These are phyloP conservation scores for Coranthus polyacanthus DNA, from an alignment of 2,797 vertebrate species.

Conservation along the genomic window DNA sequence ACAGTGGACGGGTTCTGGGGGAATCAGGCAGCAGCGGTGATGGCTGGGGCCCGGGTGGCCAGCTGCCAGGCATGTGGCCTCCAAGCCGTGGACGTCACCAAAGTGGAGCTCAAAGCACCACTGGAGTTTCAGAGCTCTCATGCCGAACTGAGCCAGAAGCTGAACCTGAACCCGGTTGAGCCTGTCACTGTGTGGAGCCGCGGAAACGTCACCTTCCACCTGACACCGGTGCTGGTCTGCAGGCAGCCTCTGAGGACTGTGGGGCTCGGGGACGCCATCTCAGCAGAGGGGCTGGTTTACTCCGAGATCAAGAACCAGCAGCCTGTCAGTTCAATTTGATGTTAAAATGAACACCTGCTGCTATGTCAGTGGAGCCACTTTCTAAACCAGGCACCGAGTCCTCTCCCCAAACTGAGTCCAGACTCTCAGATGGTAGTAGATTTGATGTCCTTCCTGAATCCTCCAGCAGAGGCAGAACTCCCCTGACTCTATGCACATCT, in stretches of 20 bases:
- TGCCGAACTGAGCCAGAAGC: constrained; percentile 72
- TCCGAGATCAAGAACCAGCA: constrained; percentile 84
- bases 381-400: constrained; percentile 2
- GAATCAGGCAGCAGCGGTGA: constrained; percentile 93
- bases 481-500: constrained; percentile 54
- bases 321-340: constrained; percentile 44
- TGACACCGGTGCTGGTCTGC: constrained; percentile 94
- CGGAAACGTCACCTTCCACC: constrained; percentile 90
- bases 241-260: constrained; percentile 93
- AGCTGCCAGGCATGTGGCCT: constrained; percentile 93
- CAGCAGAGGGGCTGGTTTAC: constrained; percentile 94
- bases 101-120: constrained; percentile 90
- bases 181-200: constrained; percentile 90
- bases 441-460: not conserved
- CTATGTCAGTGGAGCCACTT: not conserved
- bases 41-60: constrained; percentile 92
- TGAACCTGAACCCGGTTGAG: constrained; percentile 85
- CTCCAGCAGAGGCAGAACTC: not conserved
- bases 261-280: constrained; percentile 96
- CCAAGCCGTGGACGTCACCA: constrained; percentile 82
- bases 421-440: constrained; percentile 10
- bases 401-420: too few species aligned
- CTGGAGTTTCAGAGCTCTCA: constrained; percentile 89
- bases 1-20: constrained; percentile 94
- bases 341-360: not conserved